Conservation (phyloP, 2,113 vertebrate species). For the Crypturellus undulatus region DNA sequence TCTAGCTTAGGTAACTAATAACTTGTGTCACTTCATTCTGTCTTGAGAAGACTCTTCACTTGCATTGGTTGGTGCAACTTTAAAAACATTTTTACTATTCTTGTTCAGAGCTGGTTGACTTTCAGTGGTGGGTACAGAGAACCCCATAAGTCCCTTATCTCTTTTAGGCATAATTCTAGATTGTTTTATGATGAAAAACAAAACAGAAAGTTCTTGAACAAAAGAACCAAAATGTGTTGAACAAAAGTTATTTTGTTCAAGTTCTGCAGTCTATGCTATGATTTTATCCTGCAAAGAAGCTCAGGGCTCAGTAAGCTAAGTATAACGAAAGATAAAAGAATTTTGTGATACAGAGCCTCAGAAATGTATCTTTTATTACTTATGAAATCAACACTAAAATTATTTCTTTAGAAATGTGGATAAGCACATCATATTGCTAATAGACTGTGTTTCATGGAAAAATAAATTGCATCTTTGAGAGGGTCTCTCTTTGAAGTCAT, state of each 20-base stretch:
- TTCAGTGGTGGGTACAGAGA: background rate
- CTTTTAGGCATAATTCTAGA: conserved; percentile 19
- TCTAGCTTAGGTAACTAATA: background rate
- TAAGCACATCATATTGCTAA: conserved; percentile 60
- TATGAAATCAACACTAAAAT: conserved; percentile 51
- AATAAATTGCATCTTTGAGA: conserved; percentile 66
- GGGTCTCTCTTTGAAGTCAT: conserved; percentile 66
- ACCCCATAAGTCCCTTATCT: background rate
- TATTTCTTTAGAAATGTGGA: conserved; percentile 48
- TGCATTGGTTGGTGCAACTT: background rate
- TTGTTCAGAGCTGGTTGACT: background rate
- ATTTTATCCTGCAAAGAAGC: conserved; percentile 42
- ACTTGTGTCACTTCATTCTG: background rate
- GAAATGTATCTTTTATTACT: conserved; percentile 38
- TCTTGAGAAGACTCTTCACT: background rate
- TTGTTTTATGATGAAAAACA: conserved; percentile 1
- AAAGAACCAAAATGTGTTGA: no score
- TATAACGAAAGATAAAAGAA: conserved; percentile 52
- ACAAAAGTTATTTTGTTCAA: conserved; percentile 18
- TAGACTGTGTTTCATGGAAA: conserved; percentile 28
- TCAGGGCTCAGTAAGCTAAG: background rate
- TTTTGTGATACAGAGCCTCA: background rate
- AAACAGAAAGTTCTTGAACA: background rate
- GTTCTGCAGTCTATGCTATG: conserved; percentile 1
- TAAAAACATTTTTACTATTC: background rate